These are phyloP conservation scores for Micronycteris hirsuta DNA, from an alignment of 2,113 vertebrate species.

Conservation along the genomic window DNA sequence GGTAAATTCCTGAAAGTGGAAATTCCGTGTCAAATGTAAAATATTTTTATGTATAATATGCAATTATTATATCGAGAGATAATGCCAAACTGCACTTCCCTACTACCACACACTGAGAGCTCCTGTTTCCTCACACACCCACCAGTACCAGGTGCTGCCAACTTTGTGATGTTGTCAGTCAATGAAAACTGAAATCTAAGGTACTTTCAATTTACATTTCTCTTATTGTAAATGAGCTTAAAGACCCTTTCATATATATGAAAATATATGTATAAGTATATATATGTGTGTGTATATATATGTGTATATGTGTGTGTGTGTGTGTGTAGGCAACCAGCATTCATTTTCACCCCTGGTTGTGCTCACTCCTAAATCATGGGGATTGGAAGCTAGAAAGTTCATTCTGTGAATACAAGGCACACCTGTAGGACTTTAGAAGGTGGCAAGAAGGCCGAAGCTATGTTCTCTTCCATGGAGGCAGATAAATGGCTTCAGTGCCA, in stretches of 20 bases:
- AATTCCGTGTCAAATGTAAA: background rate
- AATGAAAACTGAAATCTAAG: background rate
- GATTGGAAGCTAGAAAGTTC: background rate
- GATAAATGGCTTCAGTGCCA: background rate
- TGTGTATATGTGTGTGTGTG: too few relatives aligned
- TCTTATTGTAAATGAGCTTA: background rate
- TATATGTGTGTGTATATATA: too few relatives aligned
- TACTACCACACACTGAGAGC: too few relatives aligned
- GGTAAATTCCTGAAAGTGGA: background rate
- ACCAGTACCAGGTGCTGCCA: background rate
- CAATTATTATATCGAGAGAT: background rate
- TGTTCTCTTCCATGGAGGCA: background rate
- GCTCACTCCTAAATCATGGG: background rate
- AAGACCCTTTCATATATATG: background rate
- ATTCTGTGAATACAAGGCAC: background rate
- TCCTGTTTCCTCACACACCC: background rate
- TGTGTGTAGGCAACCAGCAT: background rate
- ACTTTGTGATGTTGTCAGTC: background rate
- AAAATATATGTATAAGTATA: too few relatives aligned
- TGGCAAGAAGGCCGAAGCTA: background rate
- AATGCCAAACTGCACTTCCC: background rate
- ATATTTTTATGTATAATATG: too few relatives aligned
- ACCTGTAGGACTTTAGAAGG: background rate
- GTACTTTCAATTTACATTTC: background rate
- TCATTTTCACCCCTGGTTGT: background rate